Percentiles rank a stretch among this genome's conserved stretches.
These are phyloP conservation scores for Lissonota sp. DNA, from an alignment of 2,888 invertebrate genomes.

Conservation along the genomic window DNA sequence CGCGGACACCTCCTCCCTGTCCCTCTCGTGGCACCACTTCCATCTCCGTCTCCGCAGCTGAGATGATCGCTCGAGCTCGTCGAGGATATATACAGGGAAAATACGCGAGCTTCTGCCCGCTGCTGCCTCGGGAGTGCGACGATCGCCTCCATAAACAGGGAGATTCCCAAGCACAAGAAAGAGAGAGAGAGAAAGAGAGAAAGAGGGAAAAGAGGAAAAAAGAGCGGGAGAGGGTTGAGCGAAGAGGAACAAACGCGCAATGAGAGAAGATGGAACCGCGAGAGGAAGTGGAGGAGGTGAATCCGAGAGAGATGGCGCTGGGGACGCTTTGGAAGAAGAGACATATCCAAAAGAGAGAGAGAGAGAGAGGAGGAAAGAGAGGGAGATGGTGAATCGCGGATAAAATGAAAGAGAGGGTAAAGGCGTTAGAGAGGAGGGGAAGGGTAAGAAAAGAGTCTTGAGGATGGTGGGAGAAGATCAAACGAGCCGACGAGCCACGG, in stretches of 20 bases:
- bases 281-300: constrained; percentile 56
- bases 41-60: constrained; percentile 52
- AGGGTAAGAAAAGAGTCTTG: constrained; percentile 67
- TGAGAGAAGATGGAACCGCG: constrained; percentile 68
- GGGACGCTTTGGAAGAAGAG: constrained; percentile 32
- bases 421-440: constrained; percentile 60
- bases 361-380: constrained; percentile 38
- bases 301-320: constrained; percentile 44
- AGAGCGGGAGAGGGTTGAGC: constrained; percentile 22
- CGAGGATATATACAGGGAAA: constrained; percentile 42
- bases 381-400: constrained; percentile 41
- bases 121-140: too few species aligned
- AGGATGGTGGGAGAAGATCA: constrained; percentile 81
- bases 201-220: constrained; percentile 34
- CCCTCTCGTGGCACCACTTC: constrained; percentile 3
- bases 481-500: constrained; percentile 83
- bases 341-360: constrained; percentile 61
- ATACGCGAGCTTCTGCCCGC: constrained; percentile 41
- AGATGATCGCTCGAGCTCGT: constrained; percentile 35
- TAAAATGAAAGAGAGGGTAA: constrained; percentile 57
- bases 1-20: constrained; percentile 69
- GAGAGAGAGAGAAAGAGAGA: constrained; percentile 8
- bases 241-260: constrained; percentile 32
- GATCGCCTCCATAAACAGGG: constrained; percentile 46
- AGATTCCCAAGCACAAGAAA: too few species aligned